Base-by-base conservation (phyloP, 2,888 invertebrate species). In the Philereme vetulata region DNA sequence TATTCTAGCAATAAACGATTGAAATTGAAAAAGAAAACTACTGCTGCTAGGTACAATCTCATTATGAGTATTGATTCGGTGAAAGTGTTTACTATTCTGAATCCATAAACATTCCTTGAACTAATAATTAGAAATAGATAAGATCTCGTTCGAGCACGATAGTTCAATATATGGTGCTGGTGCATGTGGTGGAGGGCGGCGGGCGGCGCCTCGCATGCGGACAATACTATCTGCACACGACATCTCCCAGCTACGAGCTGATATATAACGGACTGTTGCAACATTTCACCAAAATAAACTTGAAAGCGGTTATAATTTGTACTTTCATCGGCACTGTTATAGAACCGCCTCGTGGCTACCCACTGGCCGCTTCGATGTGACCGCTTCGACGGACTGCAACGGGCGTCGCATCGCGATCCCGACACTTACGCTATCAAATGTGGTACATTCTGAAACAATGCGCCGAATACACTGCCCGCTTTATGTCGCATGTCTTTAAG, bases 231-330 rank as follows among this genome's bases (percentile, higher is more conserved):
- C 48, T 32, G 49, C 9, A 49, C 49, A 36, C 10, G 49, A 49
- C n/a, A 56, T 56, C 55, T 10, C 47, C 11, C 54, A 48, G 42
- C 6, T 33, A 8, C 40, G 40, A 21, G 45, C 7, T 4, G 21
- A 21, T 21, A 21, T 21, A 1, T 21, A 21, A 21, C 21, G 21
- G 21, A 21, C 7, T 36, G 48, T 54, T 5, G 47, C 47, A 48
- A 52, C 52, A 8, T 38, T 56, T 4, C 32, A 52, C 58, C 52
- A 21, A 58, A 58, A 52, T 58, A 58, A 48, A 52, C 52, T 38
- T 52, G 35, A 40, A 44, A 52, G 52, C 36, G 36, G 47, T 38
- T 7, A 46, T 51, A 36, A 56, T 9, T 46, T 35, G 42, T 36
- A 46, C 50, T 56, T 56, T 51, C 46, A 51, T 51, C 51, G 4